Percentiles rank a stretch among this genome's conserved stretches.
Evolutionary conservation across 2,113 vertebrate genomes (phyloP).

Genomic region (Thomomys bottae): DNA sequence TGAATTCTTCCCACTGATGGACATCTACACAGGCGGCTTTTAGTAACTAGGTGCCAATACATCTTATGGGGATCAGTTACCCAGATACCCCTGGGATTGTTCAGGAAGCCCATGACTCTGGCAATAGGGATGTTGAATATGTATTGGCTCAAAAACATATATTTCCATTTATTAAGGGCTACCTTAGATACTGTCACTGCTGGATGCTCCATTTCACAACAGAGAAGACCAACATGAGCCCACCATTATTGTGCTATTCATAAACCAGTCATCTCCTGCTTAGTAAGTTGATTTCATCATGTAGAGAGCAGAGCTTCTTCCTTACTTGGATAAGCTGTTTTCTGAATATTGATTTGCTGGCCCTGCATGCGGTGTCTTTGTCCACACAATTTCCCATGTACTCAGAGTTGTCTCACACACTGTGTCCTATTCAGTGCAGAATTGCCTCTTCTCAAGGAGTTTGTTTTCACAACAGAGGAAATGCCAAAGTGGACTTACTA

Average conservation of each 20-base stretch:
- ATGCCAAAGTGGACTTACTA: neutral
- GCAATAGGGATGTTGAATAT: neutral
- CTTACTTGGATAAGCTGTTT: neutral
- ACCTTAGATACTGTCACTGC: neutral
- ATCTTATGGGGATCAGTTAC: neutral
- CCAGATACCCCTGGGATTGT: neutral
- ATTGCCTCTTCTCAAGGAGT: constrained; percentile 4
- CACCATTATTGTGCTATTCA: neutral
- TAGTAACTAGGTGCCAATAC: neutral
- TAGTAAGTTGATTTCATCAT: neutral
- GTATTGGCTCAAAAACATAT: neutral
- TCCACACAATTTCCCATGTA: neutral
- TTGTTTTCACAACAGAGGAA: constrained; percentile 41
- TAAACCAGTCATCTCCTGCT: neutral
- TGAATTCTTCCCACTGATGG: neutral
- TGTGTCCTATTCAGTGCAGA: neutral
- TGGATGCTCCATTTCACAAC: neutral
- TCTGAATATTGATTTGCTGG: constrained; percentile 19
- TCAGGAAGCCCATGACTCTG: too few relatives aligned
- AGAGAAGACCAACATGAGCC: neutral
- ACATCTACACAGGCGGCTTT: neutral
- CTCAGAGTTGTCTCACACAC: neutral
- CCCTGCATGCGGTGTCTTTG: neutral
- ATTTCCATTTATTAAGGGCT: neutral
- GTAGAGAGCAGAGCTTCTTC: neutral